Base-by-base conservation (phyloP, 2,113 vertebrate genomes). In the Rhynchomys soricoides region DNA sequence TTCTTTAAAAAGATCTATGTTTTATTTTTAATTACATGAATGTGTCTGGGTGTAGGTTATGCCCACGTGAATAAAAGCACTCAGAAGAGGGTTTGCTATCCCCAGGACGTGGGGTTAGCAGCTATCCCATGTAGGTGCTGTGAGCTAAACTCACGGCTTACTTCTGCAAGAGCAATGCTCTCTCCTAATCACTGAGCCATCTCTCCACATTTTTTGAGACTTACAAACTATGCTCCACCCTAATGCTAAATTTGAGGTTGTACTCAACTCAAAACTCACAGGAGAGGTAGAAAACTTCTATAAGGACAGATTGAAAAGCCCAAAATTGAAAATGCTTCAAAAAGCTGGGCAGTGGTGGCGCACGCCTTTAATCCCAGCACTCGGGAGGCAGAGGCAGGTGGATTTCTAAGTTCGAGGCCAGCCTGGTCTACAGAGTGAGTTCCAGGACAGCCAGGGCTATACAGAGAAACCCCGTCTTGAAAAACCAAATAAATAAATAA, bases 201-300 rank as follows among this genome's bases (percentile, higher is more conserved):
- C 55, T 83, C n/a, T 29, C n/a, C n/a, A 86, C 79, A 90, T 50
- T 55, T 92, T 89, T 57, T 94, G 29, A 95, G 89, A 89, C 26
- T 90, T 94, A 79, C 0, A 26, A 45, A 26, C 21, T 81, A 64
- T 29, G 21, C 31, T 93, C 90, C 29, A 96, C 37, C 4, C 37
- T 94, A 83, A 82, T 43, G 78, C n/a, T 66, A 86, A 90, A 90
- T 50, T 2, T 74, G 62, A 70, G 2, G 11, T 7, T 78, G 37
- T 82, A 86, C 37, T 57, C 92, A 50, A 78, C 48, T 4, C 34
- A 95, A 52, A 73, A 74, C 9, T 86, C 26, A 40, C 55, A 91
- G 48, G 70, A 86, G 21, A 68, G 7, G 6, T 16, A 70, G 78
- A 94, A 85, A 24, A 94, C 40, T 45, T 95, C 70, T 64, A 40